Conservation (phyloP, 2,797 vertebrate genomes). For the Danio choprae region DNA sequence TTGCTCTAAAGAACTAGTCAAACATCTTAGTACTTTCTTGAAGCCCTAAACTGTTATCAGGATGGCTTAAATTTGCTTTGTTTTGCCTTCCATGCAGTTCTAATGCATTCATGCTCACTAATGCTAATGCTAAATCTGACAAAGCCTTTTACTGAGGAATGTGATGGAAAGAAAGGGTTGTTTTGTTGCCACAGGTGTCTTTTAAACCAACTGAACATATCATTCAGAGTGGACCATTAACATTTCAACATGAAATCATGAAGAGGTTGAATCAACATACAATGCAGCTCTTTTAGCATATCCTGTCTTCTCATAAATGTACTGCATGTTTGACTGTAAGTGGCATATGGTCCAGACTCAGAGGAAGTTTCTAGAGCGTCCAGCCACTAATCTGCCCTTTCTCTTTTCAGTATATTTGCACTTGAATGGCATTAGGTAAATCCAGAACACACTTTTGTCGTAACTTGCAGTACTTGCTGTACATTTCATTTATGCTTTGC, state of each 20-base stretch:
- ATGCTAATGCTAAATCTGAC: background rate
- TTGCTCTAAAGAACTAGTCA: background rate
- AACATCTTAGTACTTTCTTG: background rate
- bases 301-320: slow-evolving; percentile 18
- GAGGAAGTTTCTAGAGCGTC: slow-evolving; percentile 38
- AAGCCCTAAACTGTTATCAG: background rate
- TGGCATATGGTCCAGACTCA: slow-evolving; percentile 10
- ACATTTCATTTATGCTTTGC: slow-evolving; percentile 21
- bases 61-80: background rate
- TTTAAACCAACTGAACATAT: slow-evolving; percentile 34
- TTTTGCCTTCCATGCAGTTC: background rate
- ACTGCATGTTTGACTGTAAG: slow-evolving; percentile 48
- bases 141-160: slow-evolving; percentile 21
- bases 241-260: slow-evolving; percentile 21
- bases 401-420: slow-evolving; percentile 61
- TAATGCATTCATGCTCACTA: background rate
- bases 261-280: background rate
- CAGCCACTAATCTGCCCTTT: slow-evolving; percentile 60
- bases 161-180: slow-evolving; percentile 23
- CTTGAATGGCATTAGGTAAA: slow-evolving; percentile 48
- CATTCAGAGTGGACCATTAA: slow-evolving; percentile 18
- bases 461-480: slow-evolving; percentile 50
- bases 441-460: slow-evolving; percentile 45
- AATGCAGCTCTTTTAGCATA: slow-evolving; percentile 5
- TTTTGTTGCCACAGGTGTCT: slow-evolving; percentile 31